Conservation (phyloP, 2,888 invertebrate species). For the Dioctria rufipes region DNA sequence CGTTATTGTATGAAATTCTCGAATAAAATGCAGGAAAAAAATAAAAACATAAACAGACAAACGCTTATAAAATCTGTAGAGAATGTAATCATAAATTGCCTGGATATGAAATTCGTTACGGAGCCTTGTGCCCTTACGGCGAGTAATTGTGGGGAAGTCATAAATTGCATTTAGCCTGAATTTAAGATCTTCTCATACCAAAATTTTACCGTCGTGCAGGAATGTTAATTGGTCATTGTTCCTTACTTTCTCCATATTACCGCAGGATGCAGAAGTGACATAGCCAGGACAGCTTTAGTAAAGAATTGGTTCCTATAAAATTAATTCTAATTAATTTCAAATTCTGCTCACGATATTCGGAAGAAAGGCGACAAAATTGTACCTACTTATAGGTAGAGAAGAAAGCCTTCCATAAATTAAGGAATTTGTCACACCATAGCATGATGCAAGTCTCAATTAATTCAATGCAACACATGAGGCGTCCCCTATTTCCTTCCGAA, state of each 20-base stretch:
- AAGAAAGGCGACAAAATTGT: conserved; percentile 40
- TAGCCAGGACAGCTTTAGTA: neutral
- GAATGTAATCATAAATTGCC: neutral
- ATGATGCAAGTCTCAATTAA: conserved; percentile 18
- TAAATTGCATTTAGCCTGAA: neutral
- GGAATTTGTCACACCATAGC: conserved; percentile 21
- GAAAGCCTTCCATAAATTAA: conserved; percentile 8
- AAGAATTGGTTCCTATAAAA: conserved; percentile 3
- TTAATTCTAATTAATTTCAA: conserved; percentile 21
- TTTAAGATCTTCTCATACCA: neutral
- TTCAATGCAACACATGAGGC: conserved; percentile 2
- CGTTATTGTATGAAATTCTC: no score
- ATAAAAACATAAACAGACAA: no score
- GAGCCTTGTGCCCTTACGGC: neutral
- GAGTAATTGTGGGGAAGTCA: neutral
- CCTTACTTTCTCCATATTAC: neutral
- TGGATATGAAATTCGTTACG: neutral
- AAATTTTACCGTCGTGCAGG: neutral
- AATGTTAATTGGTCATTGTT: conserved; percentile 22
- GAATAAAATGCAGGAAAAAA: no score
- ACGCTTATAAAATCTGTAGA: neutral
- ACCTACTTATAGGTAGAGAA: neutral
- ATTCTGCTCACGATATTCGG: conserved; percentile 23
- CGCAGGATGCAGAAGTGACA: conserved; percentile 24
- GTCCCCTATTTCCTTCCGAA: conserved; percentile 22